These are phyloP conservation scores for Marmota flaviventris DNA, from an alignment of 2,113 vertebrate species.

Conservation along the genomic window DNA sequence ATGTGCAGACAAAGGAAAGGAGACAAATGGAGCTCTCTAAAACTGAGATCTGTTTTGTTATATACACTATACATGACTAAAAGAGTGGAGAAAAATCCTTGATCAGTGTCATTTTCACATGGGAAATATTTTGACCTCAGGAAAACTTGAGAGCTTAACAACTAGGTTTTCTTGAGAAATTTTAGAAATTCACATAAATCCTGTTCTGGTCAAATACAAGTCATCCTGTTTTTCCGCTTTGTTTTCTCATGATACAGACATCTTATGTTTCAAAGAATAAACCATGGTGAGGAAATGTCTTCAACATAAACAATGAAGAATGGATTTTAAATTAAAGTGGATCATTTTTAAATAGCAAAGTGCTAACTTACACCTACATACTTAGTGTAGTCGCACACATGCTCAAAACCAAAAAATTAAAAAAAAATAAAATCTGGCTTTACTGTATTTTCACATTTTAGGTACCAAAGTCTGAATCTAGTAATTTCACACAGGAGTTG, in stretches of 20 bases:
- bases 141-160: constrained; percentile 55
- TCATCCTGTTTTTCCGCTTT: constrained; percentile 30
- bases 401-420: constrained; percentile 9
- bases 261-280: constrained; percentile 32
- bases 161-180: constrained; percentile 47
- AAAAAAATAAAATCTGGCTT: constrained; percentile 43
- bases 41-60: constrained; percentile 17
- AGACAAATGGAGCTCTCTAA: constrained; percentile 9
- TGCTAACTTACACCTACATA: constrained; percentile 15
- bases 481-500: constrained; percentile 46
- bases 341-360: not conserved
- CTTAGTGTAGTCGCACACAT: not conserved
- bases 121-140: constrained; percentile 53
- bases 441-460: constrained; percentile 48
- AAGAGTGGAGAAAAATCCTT: not conserved
- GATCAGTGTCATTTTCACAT: constrained; percentile 19
- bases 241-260: constrained; percentile 58
- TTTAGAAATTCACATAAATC: constrained; percentile 40
- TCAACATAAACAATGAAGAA: constrained; percentile 22
- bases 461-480: constrained; percentile 68
- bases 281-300: not conserved
- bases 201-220: constrained; percentile 24
- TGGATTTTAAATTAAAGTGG: constrained; percentile 6
- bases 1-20: constrained; percentile 75
- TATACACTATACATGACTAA: not conserved